Conservation (phyloP, 2,113 vertebrate species). For the Pyrgilauda ruficollis region DNA sequence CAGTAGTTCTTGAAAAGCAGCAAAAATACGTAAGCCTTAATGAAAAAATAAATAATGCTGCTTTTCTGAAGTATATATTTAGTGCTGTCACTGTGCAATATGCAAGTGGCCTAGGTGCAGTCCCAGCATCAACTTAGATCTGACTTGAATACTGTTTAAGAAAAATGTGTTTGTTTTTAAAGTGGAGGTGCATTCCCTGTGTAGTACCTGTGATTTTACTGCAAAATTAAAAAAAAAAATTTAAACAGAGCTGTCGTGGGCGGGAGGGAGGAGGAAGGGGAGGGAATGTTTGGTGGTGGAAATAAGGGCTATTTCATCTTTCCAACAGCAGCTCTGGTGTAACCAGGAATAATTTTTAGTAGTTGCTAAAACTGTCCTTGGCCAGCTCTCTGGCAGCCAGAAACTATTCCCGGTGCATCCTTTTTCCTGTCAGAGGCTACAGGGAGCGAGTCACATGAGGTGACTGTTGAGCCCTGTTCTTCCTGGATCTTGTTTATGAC, state of each 20-base stretch:
- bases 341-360: not conserved
- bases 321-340: not conserved
- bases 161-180: not conserved
- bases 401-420: not conserved
- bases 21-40: not conserved
- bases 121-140: not conserved
- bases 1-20: not conserved
- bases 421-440: not conserved
- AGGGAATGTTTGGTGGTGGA: not conserved
- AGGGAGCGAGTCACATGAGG: not conserved
- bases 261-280: not conserved
- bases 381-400: not conserved
- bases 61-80: not conserved
- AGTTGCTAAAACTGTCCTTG: not conserved
- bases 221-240: not conserved
- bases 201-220: not conserved
- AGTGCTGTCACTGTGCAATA: not conserved
- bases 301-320: not conserved
- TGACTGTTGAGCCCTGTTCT: not conserved
- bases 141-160: not conserved
- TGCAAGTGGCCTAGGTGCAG: not conserved
- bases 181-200: not conserved
- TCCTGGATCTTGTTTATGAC: not conserved
- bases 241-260: not conserved
- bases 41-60: not conserved